phyloP scores from a whole-genome alignment of 2,888 invertebrate genomes.

The Meliscaeva auricollis region DNA sequence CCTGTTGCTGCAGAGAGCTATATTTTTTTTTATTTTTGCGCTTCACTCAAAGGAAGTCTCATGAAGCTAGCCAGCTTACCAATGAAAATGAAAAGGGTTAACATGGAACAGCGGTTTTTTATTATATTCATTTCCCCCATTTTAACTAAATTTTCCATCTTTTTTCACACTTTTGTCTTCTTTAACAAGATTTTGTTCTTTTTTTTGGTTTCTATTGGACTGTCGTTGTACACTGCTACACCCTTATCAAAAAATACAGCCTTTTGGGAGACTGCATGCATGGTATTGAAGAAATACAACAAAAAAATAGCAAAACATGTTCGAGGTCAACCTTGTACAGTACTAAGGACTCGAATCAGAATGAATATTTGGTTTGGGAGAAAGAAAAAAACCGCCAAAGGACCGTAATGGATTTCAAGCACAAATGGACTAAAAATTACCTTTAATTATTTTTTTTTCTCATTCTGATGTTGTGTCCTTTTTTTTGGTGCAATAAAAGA shows the following conservation, averaged over 20 bases:
- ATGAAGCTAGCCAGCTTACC: constrained; percentile 7
- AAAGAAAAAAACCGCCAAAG: constrained; percentile 57
- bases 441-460: constrained; percentile 43
- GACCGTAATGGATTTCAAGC: constrained; percentile 69
- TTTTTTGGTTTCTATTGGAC: constrained; percentile 16
- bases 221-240: constrained; percentile 21
- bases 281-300: background rate
- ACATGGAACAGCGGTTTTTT: constrained; percentile 28
- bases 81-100: constrained; percentile 56
- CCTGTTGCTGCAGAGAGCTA: constrained; percentile 46
- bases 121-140: background rate
- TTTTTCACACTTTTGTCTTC: constrained; percentile 45
- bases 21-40: background rate
- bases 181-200: constrained; percentile 20
- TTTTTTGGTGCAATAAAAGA: background rate
- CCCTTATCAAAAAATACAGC: constrained; percentile 50
- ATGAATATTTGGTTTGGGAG: constrained; percentile 37
- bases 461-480: background rate
- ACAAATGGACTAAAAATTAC: constrained; percentile 66
- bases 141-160: constrained; percentile 19
- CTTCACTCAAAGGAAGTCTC: constrained; percentile 22
- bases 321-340: constrained; percentile 9
- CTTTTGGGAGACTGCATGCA: constrained; percentile 19
- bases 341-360: constrained; percentile 27
- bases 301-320: constrained; percentile 14